Base-by-base conservation (phyloP, 2,797 vertebrate genomes). In the Eulemur albifrons region DNA sequence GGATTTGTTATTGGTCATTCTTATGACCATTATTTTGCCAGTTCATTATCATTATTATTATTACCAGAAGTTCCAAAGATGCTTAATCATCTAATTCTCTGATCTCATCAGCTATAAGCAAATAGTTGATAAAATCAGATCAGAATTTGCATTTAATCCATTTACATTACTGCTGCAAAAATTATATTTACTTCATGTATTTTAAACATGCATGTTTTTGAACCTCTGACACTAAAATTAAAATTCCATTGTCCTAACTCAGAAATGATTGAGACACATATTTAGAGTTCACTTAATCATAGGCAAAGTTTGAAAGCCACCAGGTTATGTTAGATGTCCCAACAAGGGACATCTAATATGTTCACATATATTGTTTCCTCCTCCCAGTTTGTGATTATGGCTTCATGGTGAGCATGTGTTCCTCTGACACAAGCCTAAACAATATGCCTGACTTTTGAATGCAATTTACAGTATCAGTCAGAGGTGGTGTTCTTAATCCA, bases 191-290 rank as follows among this genome's bases (percentile, higher is more conserved):
- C 48, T 73, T 97, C 10, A 7, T 76, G 2, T 82, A 54, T 45
- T 86, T 86, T 70, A 94, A 90, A 80, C 38, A 81, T 59, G 13
- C 14, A 35, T 35, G 81, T 96, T 96, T 57, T 95, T 61, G 32
- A 95, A 69, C 50, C 9, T 69, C 8, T 88, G 59, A 12, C 48
- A 83, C 77, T 85, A 54, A 96, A 83, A 83, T 57, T 23, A 85
- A 59, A 82, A 7, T n/a, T 50, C 40, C 25, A 63, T 89, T 89
- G 48, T 63, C 38, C n/a, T 90, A 83, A 88, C 75, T 90, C 38
- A 90, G 94, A 90, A 94, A 76, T 61, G 23, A 7, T 40, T 59
- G 43, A 12, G 57, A 38, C 1, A 15, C 45, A 27, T 50, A 69
- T 95, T 93, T 93, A 86, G 81, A 69, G 7, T 52, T 92, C 35